phyloP scores from a whole-genome alignment of 2,888 invertebrate species.

The Pherbina coryleti region DNA sequence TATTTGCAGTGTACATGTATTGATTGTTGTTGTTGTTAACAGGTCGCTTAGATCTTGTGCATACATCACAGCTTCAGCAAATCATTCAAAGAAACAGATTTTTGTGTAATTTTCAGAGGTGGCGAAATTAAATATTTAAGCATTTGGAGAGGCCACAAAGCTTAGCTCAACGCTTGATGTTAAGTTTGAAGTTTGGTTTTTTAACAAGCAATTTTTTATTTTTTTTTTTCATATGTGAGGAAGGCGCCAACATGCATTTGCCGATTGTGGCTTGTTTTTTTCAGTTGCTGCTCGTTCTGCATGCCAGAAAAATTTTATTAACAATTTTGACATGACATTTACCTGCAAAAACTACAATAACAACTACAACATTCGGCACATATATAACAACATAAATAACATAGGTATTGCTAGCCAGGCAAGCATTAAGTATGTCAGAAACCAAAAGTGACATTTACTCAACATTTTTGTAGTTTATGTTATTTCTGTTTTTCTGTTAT shows the following conservation, averaged over 20 bases:
- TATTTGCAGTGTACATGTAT: neutral
- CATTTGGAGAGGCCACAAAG: no score
- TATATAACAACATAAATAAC: neutral
- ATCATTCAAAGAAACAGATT: conserved; percentile 13
- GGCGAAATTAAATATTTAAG: neutral
- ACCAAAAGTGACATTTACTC: no score
- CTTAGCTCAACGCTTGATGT: no score
- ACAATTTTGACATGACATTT: conserved; percentile 26
- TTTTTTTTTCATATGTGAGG: no score
- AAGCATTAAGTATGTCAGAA: no score
- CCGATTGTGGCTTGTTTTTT: neutral
- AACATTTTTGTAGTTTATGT: no score
- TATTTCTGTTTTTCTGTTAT: no score
- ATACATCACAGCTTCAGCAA: conserved; percentile 10
- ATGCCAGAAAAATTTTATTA: neutral
- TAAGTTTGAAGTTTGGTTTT: no score
- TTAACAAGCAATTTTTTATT: no score
- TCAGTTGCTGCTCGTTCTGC: neutral
- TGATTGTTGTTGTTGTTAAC: conserved; percentile 6
- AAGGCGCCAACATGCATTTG: no score
- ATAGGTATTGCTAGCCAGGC: no score
- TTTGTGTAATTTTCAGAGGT: neutral
- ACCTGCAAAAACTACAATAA: neutral
- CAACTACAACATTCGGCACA: neutral
- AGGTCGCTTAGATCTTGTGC: conserved; percentile 1